A percentile compares a stretch with the other conserved stretches of the same genome.
Conservation (phyloP, 2,888 invertebrate genomes). For the Eupithecia tripunctaria region DNA sequence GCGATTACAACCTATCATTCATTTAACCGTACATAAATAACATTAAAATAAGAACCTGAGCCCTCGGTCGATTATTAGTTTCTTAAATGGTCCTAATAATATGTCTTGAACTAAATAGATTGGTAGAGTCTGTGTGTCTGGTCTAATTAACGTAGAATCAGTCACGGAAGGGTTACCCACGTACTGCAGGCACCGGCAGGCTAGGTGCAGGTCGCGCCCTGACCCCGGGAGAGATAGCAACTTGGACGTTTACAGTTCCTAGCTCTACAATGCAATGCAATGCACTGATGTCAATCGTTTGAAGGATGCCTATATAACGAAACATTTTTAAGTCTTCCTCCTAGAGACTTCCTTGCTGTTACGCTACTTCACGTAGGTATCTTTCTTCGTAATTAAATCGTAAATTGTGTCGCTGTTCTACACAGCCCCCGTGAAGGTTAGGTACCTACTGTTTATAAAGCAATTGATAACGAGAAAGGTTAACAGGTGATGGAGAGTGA, state of each 20-base stretch:
- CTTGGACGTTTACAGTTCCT: background rate
- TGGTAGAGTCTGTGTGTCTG: background rate
- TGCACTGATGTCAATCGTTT: background rate
- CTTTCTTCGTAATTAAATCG: too few species aligned
- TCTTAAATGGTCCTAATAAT: background rate
- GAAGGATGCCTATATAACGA: background rate
- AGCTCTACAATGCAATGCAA: background rate
- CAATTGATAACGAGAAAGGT: slow-evolving; percentile 4
- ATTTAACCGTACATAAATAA: too few species aligned
- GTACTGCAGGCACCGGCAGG: background rate
- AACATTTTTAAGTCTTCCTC: background rate
- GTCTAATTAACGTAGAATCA: background rate
- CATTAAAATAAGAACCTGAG: background rate
- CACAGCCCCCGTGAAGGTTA: too few species aligned
- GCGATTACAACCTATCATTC: too few species aligned
- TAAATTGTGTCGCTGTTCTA: background rate
- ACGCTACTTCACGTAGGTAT: too few species aligned
- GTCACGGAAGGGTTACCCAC: background rate
- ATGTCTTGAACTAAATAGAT: background rate
- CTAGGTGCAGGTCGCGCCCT: background rate
- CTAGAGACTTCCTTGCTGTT: background rate
- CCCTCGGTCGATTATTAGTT: background rate
- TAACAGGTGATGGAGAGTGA: background rate
- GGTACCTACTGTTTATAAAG: background rate
- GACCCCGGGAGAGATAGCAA: background rate